These are phyloP conservation scores for Dasyornis broadbenti DNA, from an alignment of 2,113 vertebrate species.

Conservation along the genomic window DNA sequence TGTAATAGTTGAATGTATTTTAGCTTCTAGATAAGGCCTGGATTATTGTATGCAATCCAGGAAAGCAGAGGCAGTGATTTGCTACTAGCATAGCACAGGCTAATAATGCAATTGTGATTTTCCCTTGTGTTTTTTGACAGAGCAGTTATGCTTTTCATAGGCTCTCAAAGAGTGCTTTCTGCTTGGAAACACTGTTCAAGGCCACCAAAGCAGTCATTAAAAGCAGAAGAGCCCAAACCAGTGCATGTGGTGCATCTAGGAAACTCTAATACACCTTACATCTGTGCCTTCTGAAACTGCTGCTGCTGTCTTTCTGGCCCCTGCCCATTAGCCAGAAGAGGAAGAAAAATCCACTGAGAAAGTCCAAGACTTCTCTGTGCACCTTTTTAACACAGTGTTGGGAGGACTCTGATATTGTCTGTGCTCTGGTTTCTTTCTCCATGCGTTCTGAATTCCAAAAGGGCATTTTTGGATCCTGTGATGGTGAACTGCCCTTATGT, in stretches of 20 bases:
- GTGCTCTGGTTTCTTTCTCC: neutral
- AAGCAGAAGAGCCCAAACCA: neutral
- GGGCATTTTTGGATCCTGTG: neutral
- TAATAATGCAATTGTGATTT: neutral
- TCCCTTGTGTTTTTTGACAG: neutral
- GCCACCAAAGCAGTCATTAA: neutral
- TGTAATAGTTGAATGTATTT: neutral
- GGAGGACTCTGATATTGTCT: neutral
- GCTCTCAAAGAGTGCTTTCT: neutral
- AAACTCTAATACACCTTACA: neutral
- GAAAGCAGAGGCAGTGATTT: neutral
- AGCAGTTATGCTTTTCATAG: neutral
- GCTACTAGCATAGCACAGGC: neutral
- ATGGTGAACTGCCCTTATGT: neutral
- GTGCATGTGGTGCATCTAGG: neutral
- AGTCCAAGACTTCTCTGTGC: neutral
- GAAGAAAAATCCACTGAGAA: neutral
- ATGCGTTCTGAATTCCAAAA: accelerated
- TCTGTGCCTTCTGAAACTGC: neutral
- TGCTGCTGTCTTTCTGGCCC: neutral
- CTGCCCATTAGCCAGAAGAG: neutral
- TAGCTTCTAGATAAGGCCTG: neutral
- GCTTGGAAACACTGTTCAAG: neutral
- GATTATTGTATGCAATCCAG: neutral
- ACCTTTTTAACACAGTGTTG: neutral